Conservation (phyloP, 2,113 vertebrate genomes). For the Callionymus lyra region DNA sequence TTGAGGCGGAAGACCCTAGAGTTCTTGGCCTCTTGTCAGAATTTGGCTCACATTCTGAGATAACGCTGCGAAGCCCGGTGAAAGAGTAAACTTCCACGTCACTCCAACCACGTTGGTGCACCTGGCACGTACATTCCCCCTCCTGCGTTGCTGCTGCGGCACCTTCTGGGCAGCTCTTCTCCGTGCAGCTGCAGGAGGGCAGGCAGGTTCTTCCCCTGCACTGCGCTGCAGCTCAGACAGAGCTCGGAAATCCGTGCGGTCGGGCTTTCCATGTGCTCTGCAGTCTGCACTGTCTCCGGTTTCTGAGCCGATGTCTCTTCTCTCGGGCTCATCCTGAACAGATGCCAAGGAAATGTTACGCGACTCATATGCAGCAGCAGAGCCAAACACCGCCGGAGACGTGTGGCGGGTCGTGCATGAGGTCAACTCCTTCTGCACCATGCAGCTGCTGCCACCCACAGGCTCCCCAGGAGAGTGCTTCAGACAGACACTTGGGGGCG, state of each 20-base stretch:
- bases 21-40: constrained; percentile 70
- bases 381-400: constrained; percentile 47
- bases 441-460: constrained; percentile 2
- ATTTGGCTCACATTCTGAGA: constrained; percentile 71
- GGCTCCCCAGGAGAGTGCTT: constrained; percentile 65
- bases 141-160: background rate
- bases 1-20: constrained; percentile 18
- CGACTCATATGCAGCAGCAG: constrained; percentile 39
- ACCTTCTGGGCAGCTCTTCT: constrained; percentile 4
- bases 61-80: constrained; percentile 80
- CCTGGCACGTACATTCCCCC: constrained; percentile 60
- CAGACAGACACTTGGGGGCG: constrained; percentile 60
- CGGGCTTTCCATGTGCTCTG: background rate
- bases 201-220: constrained; percentile 31
- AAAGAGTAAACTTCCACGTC: constrained; percentile 91
- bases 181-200: constrained; percentile 5
- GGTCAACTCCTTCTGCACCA: constrained; percentile 59
- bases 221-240: constrained; percentile 68
- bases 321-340: constrained; percentile 4
- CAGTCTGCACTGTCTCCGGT: constrained; percentile 6
- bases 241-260: constrained; percentile 75
- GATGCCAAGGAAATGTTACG: constrained; percentile 18
- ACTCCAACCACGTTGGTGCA: constrained; percentile 71
- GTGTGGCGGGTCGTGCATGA: constrained; percentile 20
- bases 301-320: constrained; percentile 17